Evolutionary conservation across 2,888 invertebrate genomes (phyloP).

Genomic region (Gymnocheta viridis): DNA sequence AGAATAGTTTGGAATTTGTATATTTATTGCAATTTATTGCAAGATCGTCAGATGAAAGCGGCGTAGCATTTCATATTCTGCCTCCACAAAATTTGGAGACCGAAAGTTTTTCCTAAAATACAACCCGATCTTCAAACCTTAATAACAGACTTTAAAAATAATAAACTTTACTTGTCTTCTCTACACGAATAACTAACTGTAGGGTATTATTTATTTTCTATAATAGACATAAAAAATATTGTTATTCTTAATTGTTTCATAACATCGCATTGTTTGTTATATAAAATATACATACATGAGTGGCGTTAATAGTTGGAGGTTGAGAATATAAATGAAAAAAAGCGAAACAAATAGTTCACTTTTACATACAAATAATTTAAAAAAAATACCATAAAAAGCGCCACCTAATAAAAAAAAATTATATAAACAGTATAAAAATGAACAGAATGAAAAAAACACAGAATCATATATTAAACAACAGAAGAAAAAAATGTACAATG

Average conservation of each 20-base stretch:
- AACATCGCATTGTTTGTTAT: conserved; percentile 40
- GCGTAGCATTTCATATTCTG: no score
- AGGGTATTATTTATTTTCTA: conserved; percentile 4
- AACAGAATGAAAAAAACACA: conserved; percentile 8
- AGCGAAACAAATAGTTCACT: neutral
- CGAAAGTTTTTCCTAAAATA: no score
- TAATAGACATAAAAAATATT: conserved; percentile 5
- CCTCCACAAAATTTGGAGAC: no score
- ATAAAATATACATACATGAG: conserved; percentile 38
- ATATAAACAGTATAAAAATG: conserved; percentile 50
- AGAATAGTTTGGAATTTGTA: no score
- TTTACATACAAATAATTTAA: neutral
- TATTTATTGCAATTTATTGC: no score
- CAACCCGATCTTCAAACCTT: no score
- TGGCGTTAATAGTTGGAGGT: conserved; percentile 54
- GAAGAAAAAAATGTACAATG: conserved; percentile 49
- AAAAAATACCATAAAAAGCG: conserved; percentile 50
- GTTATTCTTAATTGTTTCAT: conserved; percentile 50
- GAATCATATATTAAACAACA: conserved; percentile 35
- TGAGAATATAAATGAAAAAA: conserved; percentile 13
- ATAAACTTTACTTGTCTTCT: no score
- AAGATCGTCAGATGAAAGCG: no score
- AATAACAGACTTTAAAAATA: no score
- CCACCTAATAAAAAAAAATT: conserved; percentile 37
- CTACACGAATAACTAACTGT: neutral